phyloP scores from a whole-genome alignment of 2,797 vertebrate genomes.

The Kryptolebias ocellatus region DNA sequence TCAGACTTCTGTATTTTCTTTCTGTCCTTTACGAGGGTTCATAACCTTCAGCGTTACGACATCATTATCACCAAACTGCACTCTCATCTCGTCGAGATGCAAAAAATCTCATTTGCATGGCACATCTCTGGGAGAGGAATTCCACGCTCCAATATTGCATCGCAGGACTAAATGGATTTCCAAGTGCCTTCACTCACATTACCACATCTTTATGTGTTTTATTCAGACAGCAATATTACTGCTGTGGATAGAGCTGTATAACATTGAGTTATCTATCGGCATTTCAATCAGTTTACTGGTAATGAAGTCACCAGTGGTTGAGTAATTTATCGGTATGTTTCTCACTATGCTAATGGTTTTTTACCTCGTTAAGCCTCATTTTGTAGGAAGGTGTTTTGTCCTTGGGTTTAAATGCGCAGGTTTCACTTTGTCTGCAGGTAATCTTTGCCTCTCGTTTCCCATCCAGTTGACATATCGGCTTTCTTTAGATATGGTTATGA shows the following conservation, averaged over 20 bases:
- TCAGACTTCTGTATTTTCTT: conserved; percentile 20
- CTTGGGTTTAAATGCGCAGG: conserved; percentile 31
- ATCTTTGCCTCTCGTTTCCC: conserved; percentile 33
- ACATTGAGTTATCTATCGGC: conserved; percentile 62
- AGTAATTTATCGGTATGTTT: conserved; percentile 71
- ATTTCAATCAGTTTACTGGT: conserved; percentile 69
- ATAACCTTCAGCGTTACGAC: conserved; percentile 62
- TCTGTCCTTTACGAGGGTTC: conserved; percentile 48
- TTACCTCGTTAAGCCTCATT: conserved; percentile 68
- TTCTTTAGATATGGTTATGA: conserved; percentile 34
- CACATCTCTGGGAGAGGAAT: conserved; percentile 62
- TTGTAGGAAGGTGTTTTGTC: conserved; percentile 56
- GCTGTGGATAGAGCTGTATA: conserved; percentile 47
- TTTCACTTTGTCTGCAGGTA: conserved; percentile 47
- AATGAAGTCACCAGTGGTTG: conserved; percentile 72
- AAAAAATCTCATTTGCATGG: conserved; percentile 71
- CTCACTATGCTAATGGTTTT: conserved; percentile 59
- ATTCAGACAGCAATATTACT: conserved; percentile 59
- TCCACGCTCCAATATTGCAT: conserved; percentile 66
- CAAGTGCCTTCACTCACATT: conserved; percentile 65
- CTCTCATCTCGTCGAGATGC: conserved; percentile 66
- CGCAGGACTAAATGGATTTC: conserved; percentile 74
- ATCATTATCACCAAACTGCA: conserved; percentile 58
- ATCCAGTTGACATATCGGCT: conserved; percentile 29
- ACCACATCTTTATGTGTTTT: conserved; percentile 70